Conservation (phyloP, 2,888 invertebrate species). For the Hyposoter dolosus region DNA sequence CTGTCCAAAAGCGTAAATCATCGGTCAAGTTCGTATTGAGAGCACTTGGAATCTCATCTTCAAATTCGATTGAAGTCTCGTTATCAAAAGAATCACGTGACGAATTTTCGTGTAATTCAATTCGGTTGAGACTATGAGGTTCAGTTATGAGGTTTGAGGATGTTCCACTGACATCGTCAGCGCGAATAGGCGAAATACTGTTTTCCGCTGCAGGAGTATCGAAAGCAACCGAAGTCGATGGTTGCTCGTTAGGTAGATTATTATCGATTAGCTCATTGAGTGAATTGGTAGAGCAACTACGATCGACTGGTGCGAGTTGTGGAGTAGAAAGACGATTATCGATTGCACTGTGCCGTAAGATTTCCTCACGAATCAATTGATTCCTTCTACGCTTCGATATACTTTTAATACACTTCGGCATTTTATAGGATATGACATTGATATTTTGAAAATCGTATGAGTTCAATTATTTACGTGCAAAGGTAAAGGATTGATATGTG, state of each 20-base stretch:
- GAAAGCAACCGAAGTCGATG: constrained; percentile 22
- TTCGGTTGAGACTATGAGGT: constrained; percentile 8
- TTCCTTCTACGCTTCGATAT: constrained; percentile 40
- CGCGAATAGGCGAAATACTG: constrained; percentile 11
- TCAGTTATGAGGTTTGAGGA: constrained; percentile 24
- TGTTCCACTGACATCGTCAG: constrained; percentile 11
- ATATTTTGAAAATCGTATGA: constrained; percentile 6
- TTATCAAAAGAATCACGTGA: constrained; percentile 21
- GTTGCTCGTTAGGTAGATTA: constrained; percentile 18
- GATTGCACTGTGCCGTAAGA: constrained; percentile 29
- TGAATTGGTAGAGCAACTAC: constrained; percentile 9
- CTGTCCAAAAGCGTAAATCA: constrained; percentile 39
- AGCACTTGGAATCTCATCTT: constrained; percentile 22
- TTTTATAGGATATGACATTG: too few relatives aligned
- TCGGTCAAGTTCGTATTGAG: constrained; percentile 25
- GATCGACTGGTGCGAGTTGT: constrained; percentile 12
- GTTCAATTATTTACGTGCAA: constrained; percentile 10
- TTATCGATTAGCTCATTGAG: constrained; percentile 17
- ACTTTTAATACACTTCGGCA: constrained; percentile 18
- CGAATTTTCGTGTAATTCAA: constrained; percentile 24
- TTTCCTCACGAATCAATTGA: constrained; percentile 29
- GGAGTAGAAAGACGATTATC: constrained; percentile 9
- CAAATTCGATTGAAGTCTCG: constrained; percentile 25
- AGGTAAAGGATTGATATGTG: constrained; percentile 6
- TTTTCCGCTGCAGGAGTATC: constrained; percentile 13